phyloP scores from a whole-genome alignment of 2,888 invertebrate species.

The Thecocarcelia acutangulata region DNA sequence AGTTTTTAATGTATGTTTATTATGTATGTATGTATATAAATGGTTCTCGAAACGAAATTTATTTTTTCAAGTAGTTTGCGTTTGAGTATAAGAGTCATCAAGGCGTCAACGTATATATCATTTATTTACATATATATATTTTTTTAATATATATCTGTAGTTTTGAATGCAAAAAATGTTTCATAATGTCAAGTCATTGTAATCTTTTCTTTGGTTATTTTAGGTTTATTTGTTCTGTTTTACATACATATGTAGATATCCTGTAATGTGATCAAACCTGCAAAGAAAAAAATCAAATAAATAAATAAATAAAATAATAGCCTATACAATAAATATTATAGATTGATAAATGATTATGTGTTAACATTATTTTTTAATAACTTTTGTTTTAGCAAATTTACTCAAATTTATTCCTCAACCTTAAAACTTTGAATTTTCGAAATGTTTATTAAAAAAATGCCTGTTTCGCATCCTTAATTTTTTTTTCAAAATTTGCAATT shows the following conservation, averaged over 20 bases:
- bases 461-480: no score
- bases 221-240: neutral
- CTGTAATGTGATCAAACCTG: conserved; percentile 33
- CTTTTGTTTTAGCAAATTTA: no score
- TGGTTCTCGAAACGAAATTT: neutral
- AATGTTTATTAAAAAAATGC: no score
- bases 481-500: no score
- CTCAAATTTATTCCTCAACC: no score
- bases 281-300: conserved; percentile 1
- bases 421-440: no score
- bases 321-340: no score
- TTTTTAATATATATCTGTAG: conserved; percentile 26
- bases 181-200: conserved; percentile 15
- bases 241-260: conserved; percentile 4
- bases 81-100: conserved; percentile 44
- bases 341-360: no score
- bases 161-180: conserved; percentile 44
- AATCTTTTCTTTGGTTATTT: neutral
- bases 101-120: conserved; percentile 56
- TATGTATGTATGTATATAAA: conserved; percentile 14
- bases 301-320: neutral
- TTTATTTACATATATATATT: conserved; percentile 46
- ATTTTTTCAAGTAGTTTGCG: conserved; percentile 7
- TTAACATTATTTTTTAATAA: no score
- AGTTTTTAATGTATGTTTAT: conserved; percentile 32